These are phyloP conservation scores for Hypsibius dujardini DNA, from an alignment of 1,140 invertebrate species.

Conservation along the genomic window DNA sequence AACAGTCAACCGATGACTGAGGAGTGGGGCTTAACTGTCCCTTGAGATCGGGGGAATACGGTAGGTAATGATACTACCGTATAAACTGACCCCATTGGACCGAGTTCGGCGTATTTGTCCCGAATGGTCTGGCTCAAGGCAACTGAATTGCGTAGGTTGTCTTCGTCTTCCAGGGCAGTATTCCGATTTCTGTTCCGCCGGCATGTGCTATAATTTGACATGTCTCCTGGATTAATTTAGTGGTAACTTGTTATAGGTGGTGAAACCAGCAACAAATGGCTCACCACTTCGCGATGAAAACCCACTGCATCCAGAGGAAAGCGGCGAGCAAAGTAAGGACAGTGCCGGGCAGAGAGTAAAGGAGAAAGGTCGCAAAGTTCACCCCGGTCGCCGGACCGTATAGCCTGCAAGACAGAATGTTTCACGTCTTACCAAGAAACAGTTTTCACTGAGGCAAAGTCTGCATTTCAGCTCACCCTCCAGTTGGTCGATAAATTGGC, in stretches of 20 bases:
- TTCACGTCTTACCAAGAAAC: no score
- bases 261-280: background rate
- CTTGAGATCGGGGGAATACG: no score
- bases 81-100: conserved; percentile 47
- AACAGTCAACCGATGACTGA: no score
- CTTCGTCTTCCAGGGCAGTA: background rate
- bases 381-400: conserved; percentile 16
- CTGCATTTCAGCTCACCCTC: background rate
- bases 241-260: no score
- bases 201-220: conserved; percentile 3
- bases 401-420: conserved; percentile 12
- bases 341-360: conserved; percentile 21
- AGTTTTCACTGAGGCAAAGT: background rate
- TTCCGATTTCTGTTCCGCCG: background rate
- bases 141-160: background rate
- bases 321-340: conserved; percentile 39
- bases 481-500: no score
- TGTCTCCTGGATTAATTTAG: conserved; percentile 1
- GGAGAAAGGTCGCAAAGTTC: conserved; percentile 14
- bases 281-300: conserved; percentile 43
- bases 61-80: no score
- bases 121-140: conserved; percentile 38
- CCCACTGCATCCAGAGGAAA: conserved; percentile 46
- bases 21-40: no score
- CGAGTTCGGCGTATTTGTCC: conserved; percentile 53